A percentile compares a stretch with the other conserved stretches of the same genome.
Conservation (phyloP, 2,113 vertebrate species). For the Dicerorhinus sumatrensis region DNA sequence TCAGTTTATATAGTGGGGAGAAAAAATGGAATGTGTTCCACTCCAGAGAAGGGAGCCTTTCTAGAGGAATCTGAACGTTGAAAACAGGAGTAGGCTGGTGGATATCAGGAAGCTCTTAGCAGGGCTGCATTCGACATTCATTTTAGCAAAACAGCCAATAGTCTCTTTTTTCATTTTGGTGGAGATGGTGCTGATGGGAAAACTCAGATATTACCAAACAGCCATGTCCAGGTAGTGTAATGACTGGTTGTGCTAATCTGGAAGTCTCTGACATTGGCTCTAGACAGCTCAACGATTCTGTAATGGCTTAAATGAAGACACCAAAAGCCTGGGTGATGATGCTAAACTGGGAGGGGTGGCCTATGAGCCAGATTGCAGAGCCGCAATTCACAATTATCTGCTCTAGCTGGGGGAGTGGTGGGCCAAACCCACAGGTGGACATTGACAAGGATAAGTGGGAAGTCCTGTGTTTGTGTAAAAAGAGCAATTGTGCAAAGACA, state of each 20-base stretch:
- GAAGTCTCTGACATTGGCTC: not conserved
- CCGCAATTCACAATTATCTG: not conserved
- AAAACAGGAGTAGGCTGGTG: not conserved
- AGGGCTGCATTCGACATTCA: not conserved
- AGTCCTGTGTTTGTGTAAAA: not conserved
- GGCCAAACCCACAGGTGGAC: not conserved
- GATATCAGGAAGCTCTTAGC: not conserved
- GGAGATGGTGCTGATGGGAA: not conserved
- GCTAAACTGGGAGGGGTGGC: not conserved
- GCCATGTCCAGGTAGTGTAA: accelerated
- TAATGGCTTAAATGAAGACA: not conserved
- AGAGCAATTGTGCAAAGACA: not conserved
- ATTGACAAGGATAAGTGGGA: not conserved
- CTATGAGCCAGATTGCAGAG: not conserved
- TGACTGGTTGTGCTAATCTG: accelerated
- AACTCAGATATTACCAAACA: not conserved
- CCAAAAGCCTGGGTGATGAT: not conserved
- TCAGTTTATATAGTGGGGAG: not conserved
- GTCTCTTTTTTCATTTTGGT: not conserved
- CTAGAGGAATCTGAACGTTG: not conserved
- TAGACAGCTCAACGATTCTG: not conserved
- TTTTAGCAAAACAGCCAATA: not conserved
- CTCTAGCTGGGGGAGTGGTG: not conserved
- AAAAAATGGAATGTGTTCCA: not conserved
- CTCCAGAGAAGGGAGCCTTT: not conserved